A percentile compares a stretch with the other conserved stretches of the same genome.
Evolutionary conservation across 2,113 vertebrate genomes (phyloP).

Genomic region (Myodes glareolus): DNA sequence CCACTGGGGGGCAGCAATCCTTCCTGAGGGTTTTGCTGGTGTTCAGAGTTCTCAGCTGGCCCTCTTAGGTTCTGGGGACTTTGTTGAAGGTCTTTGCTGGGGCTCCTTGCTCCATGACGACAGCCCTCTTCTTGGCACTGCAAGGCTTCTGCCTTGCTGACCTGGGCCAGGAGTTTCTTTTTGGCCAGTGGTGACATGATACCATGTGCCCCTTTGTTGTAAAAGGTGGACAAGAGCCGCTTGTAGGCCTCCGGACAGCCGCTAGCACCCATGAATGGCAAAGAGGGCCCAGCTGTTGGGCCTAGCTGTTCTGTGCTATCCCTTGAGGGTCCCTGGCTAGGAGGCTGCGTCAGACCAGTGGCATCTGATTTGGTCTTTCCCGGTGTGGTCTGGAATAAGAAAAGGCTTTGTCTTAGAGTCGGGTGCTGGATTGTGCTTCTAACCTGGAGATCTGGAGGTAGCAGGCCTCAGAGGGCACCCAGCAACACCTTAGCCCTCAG

Average conservation of each 20-base stretch:
- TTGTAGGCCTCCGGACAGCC: slow-evolving; percentile 83
- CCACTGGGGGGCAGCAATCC: neutral
- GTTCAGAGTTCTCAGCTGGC: neutral
- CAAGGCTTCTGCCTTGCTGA: slow-evolving; percentile 86
- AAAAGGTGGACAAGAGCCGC: slow-evolving; percentile 83
- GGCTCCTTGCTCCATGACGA: slow-evolving; percentile 46
- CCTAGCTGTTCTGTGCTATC: neutral
- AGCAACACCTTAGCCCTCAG: neutral
- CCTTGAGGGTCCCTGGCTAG: neutral
- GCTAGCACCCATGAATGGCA: slow-evolving; percentile 38
- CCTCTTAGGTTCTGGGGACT: neutral
- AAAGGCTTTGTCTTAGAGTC: neutral
- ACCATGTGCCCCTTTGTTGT: slow-evolving; percentile 84
- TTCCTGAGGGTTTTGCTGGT: slow-evolving; percentile 3
- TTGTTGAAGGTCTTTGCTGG: neutral
- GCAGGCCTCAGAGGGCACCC: no score
- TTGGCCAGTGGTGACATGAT: slow-evolving; percentile 97
- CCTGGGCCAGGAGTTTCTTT: slow-evolving; percentile 95
- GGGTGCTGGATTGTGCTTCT: neutral
- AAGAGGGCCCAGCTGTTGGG: neutral
- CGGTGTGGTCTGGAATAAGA: slow-evolving; percentile 58
- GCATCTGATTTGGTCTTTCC: slow-evolving; percentile 56
- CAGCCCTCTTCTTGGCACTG: slow-evolving; percentile 76
- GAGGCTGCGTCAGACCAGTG: neutral
- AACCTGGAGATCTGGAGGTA: neutral